phyloP scores from a whole-genome alignment of 2,113 vertebrate species.

The Agelaius tricolor region DNA sequence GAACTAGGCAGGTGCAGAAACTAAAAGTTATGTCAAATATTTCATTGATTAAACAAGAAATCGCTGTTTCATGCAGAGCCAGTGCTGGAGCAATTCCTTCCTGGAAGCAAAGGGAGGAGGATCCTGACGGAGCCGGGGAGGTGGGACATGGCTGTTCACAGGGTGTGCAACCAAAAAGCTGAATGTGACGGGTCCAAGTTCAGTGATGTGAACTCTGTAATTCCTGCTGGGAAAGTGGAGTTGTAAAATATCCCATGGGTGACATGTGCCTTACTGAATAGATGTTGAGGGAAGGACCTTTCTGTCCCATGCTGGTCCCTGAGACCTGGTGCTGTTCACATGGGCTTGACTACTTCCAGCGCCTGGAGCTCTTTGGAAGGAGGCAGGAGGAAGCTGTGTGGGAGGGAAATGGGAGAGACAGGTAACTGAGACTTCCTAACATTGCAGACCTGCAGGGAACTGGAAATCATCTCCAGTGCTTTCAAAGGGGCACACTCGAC shows the following conservation, averaged over 20 bases:
- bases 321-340: neutral
- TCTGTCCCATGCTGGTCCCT: fast-evolving
- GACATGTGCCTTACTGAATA: neutral
- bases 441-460: neutral
- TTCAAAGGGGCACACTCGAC: neutral
- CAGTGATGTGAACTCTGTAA: neutral
- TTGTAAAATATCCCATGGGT: neutral
- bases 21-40: neutral
- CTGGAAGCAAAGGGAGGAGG: neutral
- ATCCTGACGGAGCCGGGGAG: fast-evolving
- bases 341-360: neutral
- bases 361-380: neutral
- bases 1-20: neutral
- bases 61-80: neutral
- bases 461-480: neutral
- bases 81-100: neutral
- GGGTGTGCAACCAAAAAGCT: neutral
- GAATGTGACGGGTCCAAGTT: neutral
- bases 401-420: neutral
- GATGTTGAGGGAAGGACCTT: neutral
- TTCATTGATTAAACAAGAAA: neutral
- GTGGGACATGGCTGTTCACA: neutral
- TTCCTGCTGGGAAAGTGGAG: neutral
- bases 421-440: neutral
- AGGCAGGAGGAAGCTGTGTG: neutral